phyloP scores from a whole-genome alignment of 1,140 invertebrate genomes.

The Leptinotarsa defecta region DNA sequence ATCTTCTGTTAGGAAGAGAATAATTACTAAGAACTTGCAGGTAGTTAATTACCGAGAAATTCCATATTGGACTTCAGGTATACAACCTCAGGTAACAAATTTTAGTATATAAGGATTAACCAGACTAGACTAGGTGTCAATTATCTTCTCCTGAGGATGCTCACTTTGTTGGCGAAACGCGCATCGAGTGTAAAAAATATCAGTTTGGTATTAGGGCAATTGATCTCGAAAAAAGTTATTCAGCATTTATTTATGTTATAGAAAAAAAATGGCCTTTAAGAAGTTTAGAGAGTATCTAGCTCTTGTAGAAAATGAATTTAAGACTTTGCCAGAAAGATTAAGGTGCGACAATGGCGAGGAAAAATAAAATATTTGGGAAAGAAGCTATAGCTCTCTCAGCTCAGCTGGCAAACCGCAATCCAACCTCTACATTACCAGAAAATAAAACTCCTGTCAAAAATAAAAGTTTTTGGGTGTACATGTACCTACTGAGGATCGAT shows the following conservation, averaged over 20 bases:
- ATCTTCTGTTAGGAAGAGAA: no score
- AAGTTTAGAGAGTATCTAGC: neutral
- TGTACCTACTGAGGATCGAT: conserved; percentile 36
- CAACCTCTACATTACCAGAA: conserved; percentile 18
- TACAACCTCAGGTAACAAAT: no score
- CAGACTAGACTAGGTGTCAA: no score
- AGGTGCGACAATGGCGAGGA: neutral
- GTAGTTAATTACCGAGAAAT: no score
- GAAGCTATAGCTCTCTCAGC: neutral
- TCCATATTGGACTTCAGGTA: no score
- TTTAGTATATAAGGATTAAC: no score
- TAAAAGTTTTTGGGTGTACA: conserved; percentile 50
- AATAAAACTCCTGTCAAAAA: conserved; percentile 41
- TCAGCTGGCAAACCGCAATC: conserved; percentile 21
- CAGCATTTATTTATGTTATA: neutral
- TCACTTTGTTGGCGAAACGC: no score
- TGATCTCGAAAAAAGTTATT: no score
- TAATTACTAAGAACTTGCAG: no score
- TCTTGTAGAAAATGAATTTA: neutral
- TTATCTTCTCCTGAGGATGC: no score
- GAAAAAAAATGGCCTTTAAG: neutral
- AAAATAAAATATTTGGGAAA: neutral
- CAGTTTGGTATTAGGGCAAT: no score
- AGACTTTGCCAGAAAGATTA: neutral
- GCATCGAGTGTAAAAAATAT: no score